These are phyloP conservation scores for Dermatophagoides farinae DNA, from an alignment of 1,140 invertebrate genomes.

Conservation along the genomic window DNA sequence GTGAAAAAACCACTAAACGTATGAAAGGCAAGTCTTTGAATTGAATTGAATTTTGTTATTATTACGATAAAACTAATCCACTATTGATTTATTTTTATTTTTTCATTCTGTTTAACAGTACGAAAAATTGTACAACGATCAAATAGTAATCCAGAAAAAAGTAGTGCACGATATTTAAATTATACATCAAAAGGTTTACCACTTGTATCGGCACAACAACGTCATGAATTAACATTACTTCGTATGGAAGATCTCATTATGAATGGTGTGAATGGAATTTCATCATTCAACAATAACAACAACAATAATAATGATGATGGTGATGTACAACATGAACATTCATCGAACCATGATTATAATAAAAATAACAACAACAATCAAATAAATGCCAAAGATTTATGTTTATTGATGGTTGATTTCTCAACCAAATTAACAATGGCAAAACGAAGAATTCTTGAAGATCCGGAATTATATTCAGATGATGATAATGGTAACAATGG, in stretches of 20 bases:
- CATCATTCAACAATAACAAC: neutral
- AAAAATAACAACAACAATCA: conserved; percentile 31
- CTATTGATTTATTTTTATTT: neutral
- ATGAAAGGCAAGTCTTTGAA: neutral
- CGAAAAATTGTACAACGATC: conserved; percentile 9
- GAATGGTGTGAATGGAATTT: conserved; percentile 35
- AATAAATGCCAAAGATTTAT: conserved; percentile 38
- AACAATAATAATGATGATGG: neutral
- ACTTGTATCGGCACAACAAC: conserved; percentile 50
- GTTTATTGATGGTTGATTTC: conserved; percentile 53
- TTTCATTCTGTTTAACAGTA: neutral
- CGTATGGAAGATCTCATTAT: conserved; percentile 57
- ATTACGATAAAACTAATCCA: neutral
- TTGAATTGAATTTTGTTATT: neutral
- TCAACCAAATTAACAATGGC: conserved; percentile 42
- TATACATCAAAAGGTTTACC: conserved; percentile 32
- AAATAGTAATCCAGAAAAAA: conserved; percentile 17
- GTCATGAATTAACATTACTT: conserved; percentile 53
- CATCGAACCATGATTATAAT: neutral
- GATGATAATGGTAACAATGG: conserved; percentile 24
- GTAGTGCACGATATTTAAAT: conserved; percentile 13
- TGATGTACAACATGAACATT: too few species aligned
- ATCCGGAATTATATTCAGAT: conserved; percentile 50
- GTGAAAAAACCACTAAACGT: neutral
- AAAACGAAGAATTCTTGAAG: conserved; percentile 53